phyloP scores from a whole-genome alignment of 2,888 invertebrate genomes.

The Diplazon laetatorius region DNA sequence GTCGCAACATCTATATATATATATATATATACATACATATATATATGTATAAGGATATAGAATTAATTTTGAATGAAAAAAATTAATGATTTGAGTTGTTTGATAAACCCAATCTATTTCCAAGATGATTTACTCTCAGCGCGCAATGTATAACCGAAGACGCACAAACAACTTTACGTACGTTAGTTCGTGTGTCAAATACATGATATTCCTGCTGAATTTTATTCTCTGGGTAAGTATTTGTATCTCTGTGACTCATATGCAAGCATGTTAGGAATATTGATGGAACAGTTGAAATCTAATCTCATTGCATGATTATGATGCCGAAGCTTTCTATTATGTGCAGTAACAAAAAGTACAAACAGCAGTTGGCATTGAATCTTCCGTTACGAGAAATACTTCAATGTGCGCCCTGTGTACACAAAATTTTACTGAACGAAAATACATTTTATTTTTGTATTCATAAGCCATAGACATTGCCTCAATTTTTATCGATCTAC shows the following conservation, averaged over 20 bases:
- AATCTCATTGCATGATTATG: too few relatives aligned
- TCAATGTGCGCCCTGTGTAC: too few relatives aligned
- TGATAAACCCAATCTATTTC: background rate
- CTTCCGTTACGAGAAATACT: too few relatives aligned
- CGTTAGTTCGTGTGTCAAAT: constrained; percentile 94
- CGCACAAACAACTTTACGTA: constrained; percentile 90
- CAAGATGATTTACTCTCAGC: constrained; percentile 4
- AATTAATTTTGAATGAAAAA: constrained; percentile 41
- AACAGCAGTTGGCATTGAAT: too few relatives aligned
- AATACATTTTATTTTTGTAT: too few relatives aligned
- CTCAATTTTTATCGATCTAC: too few relatives aligned
- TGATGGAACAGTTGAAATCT: background rate
- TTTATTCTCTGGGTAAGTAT: constrained; percentile 94
- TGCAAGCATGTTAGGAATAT: background rate
- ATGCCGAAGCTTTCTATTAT: too few relatives aligned
- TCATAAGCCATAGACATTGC: too few relatives aligned
- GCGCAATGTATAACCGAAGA: constrained; percentile 83
- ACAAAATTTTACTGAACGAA: too few relatives aligned
- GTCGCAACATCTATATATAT: background rate
- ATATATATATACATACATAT: constrained; percentile 10
- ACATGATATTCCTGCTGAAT: constrained; percentile 94
- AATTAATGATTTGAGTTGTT: background rate
- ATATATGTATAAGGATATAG: constrained; percentile 12
- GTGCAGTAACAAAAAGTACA: too few relatives aligned
- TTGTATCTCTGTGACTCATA: background rate